Conservation (phyloP, 1,140 invertebrate genomes). For the Reticulitermes speratus region DNA sequence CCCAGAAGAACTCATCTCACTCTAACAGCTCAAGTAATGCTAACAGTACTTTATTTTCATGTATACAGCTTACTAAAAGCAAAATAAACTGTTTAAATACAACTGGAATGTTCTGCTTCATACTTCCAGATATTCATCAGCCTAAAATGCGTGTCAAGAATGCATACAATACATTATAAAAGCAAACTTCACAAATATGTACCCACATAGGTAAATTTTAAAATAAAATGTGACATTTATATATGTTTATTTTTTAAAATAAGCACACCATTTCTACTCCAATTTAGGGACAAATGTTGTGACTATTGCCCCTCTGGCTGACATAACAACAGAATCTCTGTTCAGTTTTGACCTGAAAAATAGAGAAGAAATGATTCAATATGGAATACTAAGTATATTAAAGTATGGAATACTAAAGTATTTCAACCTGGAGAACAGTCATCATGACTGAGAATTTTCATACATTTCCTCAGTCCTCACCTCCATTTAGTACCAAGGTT, state of each 20-base stretch:
- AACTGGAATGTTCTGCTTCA: neutral
- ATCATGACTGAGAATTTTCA: too few relatives aligned
- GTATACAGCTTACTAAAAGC: neutral
- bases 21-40: neutral
- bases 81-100: neutral
- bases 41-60: neutral
- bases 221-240: neutral
- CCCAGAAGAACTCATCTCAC: neutral
- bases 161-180: neutral
- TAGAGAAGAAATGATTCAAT: neutral
- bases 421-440: too few relatives aligned
- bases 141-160: neutral
- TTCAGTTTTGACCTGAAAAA: conserved; percentile 43
- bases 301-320: conserved; percentile 45
- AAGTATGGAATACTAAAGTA: neutral
- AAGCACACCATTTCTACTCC: neutral
- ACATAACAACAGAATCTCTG: conserved; percentile 43
- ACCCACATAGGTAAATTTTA: neutral
- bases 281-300: conserved; percentile 44
- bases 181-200: neutral
- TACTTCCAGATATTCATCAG: neutral
- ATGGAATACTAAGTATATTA: neutral
- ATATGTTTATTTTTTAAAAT: neutral
- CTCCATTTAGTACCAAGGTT: too few relatives aligned
- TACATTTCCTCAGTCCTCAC: too few relatives aligned